phyloP scores from a whole-genome alignment of 2,888 invertebrate species.

The Nephrotoma flavescens region DNA sequence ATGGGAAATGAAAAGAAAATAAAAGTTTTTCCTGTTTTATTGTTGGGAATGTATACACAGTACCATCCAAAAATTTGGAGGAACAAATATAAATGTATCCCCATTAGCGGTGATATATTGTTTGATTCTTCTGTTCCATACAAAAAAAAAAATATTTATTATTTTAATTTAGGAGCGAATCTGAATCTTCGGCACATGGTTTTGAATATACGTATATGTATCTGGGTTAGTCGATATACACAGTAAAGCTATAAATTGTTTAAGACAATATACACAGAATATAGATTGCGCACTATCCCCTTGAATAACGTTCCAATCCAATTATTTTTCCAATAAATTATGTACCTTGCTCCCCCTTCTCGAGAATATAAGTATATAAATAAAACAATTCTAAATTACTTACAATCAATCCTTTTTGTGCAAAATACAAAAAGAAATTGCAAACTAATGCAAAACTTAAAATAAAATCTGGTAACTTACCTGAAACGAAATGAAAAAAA shows the following conservation, averaged over 20 bases:
- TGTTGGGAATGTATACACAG: background rate
- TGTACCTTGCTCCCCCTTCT: background rate
- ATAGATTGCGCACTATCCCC: background rate
- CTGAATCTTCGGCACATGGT: background rate
- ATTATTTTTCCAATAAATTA: background rate
- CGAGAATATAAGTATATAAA: background rate
- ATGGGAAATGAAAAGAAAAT: background rate
- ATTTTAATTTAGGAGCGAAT: background rate
- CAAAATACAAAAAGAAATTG: background rate
- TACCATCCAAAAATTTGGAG: background rate
- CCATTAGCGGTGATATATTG: background rate
- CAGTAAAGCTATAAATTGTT: background rate
- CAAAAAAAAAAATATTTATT: background rate
- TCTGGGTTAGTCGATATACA: background rate
- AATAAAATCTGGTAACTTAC: background rate
- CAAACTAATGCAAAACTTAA: background rate
- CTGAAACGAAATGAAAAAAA: background rate
- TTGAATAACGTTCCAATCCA: background rate
- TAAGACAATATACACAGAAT: background rate
- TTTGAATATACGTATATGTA: background rate
- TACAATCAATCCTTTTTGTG: background rate
- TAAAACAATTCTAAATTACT: background rate
- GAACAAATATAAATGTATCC: background rate
- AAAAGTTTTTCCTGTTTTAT: background rate
- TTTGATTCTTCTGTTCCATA: background rate